Percentiles rank a stretch among this genome's conserved stretches.
Conservation (phyloP, 2,888 invertebrate genomes). For the Embidobia sp. region DNA sequence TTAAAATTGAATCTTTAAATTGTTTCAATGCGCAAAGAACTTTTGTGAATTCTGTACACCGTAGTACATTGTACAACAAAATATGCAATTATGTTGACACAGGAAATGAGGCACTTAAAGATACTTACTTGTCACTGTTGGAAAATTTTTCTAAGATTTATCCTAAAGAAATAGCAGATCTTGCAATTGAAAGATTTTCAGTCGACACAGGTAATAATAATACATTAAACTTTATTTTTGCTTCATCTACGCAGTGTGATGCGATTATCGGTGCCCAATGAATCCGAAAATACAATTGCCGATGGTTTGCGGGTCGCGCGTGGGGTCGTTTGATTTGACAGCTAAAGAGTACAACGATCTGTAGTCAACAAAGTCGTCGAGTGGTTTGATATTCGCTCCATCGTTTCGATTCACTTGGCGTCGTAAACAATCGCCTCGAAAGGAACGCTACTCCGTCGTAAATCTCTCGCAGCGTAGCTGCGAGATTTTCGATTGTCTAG, state of each 20-base stretch:
- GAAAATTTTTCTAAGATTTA: constrained; percentile 83
- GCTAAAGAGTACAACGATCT: constrained; percentile 32
- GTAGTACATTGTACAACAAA: constrained; percentile 83
- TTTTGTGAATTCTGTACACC: constrained; percentile 81
- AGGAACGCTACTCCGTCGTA: too few relatives aligned
- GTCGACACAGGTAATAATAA: constrained; percentile 67
- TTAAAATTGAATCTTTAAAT: constrained; percentile 83
- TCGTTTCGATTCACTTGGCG: background rate
- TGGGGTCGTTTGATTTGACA: constrained; percentile 42
- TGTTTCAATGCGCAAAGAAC: constrained; percentile 82
- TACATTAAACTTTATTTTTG: constrained; percentile 58
- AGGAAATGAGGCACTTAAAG: constrained; percentile 81
- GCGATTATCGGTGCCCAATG: constrained; percentile 32
- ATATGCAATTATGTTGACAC: constrained; percentile 82
- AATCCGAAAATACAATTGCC: constrained; percentile 44
- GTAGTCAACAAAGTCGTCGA: constrained; percentile 49
- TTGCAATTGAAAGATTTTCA: constrained; percentile 81
- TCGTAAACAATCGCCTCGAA: too few relatives aligned
- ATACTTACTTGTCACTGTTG: constrained; percentile 82
- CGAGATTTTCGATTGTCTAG: too few relatives aligned
- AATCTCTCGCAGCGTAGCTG: too few relatives aligned
- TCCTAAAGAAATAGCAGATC: constrained; percentile 83
- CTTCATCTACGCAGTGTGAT: constrained; percentile 23
- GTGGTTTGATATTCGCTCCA: constrained; percentile 55
- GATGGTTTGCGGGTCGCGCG: constrained; percentile 27